Base-by-base conservation (phyloP, 2,797 vertebrate species). In the Octomys mimax region DNA sequence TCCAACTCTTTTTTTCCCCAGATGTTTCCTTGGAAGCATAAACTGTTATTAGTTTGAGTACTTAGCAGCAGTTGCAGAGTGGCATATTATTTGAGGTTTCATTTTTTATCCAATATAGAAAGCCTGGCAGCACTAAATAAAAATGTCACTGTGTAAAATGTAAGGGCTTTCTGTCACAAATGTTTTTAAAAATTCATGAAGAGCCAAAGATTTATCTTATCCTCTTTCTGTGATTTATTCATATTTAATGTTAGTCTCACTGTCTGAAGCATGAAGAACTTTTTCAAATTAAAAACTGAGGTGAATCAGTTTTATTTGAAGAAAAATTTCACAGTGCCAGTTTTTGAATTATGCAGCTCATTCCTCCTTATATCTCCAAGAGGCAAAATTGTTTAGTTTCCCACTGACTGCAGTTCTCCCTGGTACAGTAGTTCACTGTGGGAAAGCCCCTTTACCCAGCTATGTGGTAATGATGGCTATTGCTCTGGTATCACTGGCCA, bases 131-230 rank as follows among this genome's bases (percentile, higher is more conserved):
- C 97, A 96, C 96, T 92, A 96, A 97, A 96, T 97, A 96, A 97
- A 98, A 98, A 96, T 97, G 97, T 96, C 96, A 96, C 94, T 1
- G 0, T 95, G 96, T 96, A 96, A 96, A 97, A 97, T 95, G 64
- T 95, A 97, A 92, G 95, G 96, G 94, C 89, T 95, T 96, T 97
- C 96, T 93, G 89, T 97, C 87, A 96, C 68, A 96, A 97, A 96
- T 71, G 66, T 86, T 95, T 97, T 97, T 54, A 96, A 97, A 97
- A 96, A 97, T 98, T 96, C 93, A 96, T 91, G 94, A 96, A 94
- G 85, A 61, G 42, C 93, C 94, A 78, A 88, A 93, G 79, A 96
- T 96, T 95, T 96, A 95, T 97, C 95, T 97, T 98, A 95, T 96
- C 92, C 70, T 87, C 49, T 95, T 96, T 95, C 93, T 93, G 54